Conservation (phyloP, 2,113 vertebrate genomes). For the Regulus satrapa region DNA sequence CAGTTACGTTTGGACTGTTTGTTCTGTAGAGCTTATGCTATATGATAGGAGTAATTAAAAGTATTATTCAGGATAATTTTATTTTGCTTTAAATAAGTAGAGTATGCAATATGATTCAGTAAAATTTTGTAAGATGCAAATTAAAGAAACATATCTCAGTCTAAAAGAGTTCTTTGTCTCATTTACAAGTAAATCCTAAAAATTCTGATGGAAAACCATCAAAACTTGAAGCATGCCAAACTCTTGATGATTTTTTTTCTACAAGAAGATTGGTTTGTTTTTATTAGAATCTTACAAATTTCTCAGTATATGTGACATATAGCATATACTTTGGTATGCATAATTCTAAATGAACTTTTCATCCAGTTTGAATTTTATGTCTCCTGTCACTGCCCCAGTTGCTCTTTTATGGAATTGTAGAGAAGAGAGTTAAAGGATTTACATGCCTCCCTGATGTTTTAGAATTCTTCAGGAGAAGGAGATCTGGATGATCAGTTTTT, state of each 20-base stretch:
- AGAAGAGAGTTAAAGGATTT: not conserved
- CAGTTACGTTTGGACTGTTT: not conserved
- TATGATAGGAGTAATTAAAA: not conserved
- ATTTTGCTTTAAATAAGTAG: not conserved
- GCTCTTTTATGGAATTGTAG: not conserved
- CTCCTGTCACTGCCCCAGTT: fast-evolving
- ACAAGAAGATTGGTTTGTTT: not conserved
- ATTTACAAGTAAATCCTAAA: not conserved
- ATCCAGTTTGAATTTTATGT: not conserved
- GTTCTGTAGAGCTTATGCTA: not conserved
- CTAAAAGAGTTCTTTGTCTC: not conserved
- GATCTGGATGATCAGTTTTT: not conserved
- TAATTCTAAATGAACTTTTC: not conserved
- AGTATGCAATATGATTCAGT: not conserved
- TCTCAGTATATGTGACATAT: not conserved
- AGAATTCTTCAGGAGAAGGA: not conserved
- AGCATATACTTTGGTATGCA: not conserved
- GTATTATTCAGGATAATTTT: not conserved
- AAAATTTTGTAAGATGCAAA: not conserved
- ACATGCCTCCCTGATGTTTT: not conserved
- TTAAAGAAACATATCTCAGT: not conserved
- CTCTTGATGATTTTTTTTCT: not conserved
- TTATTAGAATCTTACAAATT: not conserved
- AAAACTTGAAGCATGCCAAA: not conserved
- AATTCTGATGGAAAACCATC: not conserved